Percentiles rank a stretch among this genome's conserved stretches.
Conservation (phyloP, 2,888 invertebrate genomes). For the Hemicrepidius hirtus region DNA sequence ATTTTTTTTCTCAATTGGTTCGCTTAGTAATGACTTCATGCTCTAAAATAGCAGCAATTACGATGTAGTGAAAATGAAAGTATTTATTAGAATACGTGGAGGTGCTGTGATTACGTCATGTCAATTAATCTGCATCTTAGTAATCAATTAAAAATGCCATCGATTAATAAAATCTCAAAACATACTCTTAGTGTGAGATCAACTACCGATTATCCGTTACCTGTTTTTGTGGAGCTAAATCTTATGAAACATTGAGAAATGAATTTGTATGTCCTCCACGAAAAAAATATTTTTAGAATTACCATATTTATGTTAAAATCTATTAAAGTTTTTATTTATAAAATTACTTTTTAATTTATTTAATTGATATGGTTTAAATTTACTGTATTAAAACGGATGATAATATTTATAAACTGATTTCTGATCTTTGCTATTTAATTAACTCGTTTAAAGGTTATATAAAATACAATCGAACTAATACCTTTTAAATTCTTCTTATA, state of each 20-base stretch:
- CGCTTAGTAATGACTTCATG: constrained; percentile 38
- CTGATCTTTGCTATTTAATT: too few species aligned
- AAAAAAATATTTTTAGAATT: background rate
- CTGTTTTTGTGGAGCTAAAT: background rate
- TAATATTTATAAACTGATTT: too few species aligned
- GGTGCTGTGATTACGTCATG: constrained; percentile 21
- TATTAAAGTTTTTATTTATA: too few species aligned
- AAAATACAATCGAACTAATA: too few species aligned
- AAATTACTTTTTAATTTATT: too few species aligned
- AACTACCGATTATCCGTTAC: constrained; percentile 5
- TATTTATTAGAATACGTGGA: constrained; percentile 18
- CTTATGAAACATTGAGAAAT: background rate
- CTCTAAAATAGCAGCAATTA: constrained; percentile 34
- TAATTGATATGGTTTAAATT: too few species aligned
- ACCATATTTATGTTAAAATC: background rate
- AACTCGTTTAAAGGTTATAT: too few species aligned
- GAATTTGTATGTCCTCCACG: background rate
- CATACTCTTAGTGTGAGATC: constrained; percentile 14
- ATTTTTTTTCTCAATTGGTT: constrained; percentile 25
- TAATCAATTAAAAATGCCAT: constrained; percentile 25
- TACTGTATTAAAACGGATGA: too few species aligned
- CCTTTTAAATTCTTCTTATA: too few species aligned
- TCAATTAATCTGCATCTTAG: constrained; percentile 29
- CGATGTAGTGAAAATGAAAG: constrained; percentile 37
- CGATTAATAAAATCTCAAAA: constrained; percentile 15